These are phyloP conservation scores for Corythucha ciliata DNA, from an alignment of 2,888 invertebrate genomes.

Conservation along the genomic window DNA sequence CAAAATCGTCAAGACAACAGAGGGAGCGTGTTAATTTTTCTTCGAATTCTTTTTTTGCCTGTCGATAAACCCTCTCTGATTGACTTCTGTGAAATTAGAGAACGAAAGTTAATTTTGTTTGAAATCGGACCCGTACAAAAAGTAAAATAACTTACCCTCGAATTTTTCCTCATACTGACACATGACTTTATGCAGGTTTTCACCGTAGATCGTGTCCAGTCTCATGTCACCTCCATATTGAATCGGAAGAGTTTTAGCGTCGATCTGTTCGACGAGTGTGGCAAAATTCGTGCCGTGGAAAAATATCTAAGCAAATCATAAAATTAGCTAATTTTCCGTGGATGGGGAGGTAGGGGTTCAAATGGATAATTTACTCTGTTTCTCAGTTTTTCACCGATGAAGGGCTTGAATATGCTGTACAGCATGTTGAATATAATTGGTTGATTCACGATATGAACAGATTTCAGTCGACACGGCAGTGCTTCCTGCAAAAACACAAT, in stretches of 20 bases:
- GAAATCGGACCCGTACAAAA: too few relatives aligned
- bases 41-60: too few relatives aligned
- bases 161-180: constrained; percentile 64
- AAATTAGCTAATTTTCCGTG: too few relatives aligned
- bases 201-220: constrained; percentile 53
- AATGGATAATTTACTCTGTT: constrained; percentile 51
- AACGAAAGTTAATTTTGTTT: too few relatives aligned
- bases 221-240: constrained; percentile 61
- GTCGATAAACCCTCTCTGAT: too few relatives aligned
- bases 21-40: too few relatives aligned
- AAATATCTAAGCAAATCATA: constrained; percentile 48
- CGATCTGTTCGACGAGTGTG: constrained; percentile 60
- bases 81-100: too few relatives aligned
- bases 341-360: too few relatives aligned
- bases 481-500: constrained; percentile 60
- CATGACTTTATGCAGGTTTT: constrained; percentile 63
- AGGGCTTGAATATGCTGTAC: constrained; percentile 80
- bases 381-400: constrained; percentile 75
- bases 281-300: constrained; percentile 72
- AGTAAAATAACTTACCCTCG: too few relatives aligned
- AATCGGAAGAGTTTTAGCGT: constrained; percentile 59
- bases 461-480: constrained; percentile 75
- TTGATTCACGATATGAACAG: constrained; percentile 80
- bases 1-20: too few relatives aligned
- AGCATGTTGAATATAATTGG: constrained; percentile 84